Base-by-base conservation (phyloP, 2,797 vertebrate species). In the Chelon auratus region DNA sequence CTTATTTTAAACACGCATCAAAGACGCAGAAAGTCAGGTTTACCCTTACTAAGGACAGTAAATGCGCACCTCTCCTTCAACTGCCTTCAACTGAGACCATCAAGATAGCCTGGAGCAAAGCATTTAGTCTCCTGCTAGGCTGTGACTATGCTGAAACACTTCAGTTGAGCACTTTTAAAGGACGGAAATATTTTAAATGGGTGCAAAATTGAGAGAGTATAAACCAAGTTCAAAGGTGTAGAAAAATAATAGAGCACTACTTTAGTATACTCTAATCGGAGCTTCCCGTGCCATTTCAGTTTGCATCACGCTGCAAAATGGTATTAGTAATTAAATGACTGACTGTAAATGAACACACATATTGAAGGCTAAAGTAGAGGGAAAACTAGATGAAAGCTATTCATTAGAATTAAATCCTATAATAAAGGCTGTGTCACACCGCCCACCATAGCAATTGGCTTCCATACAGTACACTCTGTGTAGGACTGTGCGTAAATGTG, bases 401-500 rank as follows among this genome's bases (percentile, higher is more conserved):
- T 83, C 40, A 68, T 72, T 82, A 48, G 79, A 80, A 88, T 89
- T 73, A 69, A 85, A 84, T 84, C 55, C 59, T 47, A 72, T 56
- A 83, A 81, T 86, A 78, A 84, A 77, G 57, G 59, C 75, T 64
- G 69, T 71, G 75, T 80, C 82, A 52, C 80, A 82, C 80, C 78
- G 36, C 87, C 87, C 83, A 89, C 87, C 72, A 64, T 53, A 86
- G 84, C 87, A 82, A 83, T 78, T 61, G 85, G 68, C 80, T 84
- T 78, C 62, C 71, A 75, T 79, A 55, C 53, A 68, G 70, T 33
- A 83, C 53, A 58, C 71, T 83, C 53, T 67, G 55, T 57, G 71
- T 62, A 77, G 66, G 53, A 69, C 40, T 77, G 77, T 72, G 65
- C 73, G 75, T 54, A 68, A 56, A 24, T 76, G 73, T 70, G 76